These are phyloP conservation scores for Aleadryas rufinucha DNA, from an alignment of 2,113 vertebrate genomes.

Conservation along the genomic window DNA sequence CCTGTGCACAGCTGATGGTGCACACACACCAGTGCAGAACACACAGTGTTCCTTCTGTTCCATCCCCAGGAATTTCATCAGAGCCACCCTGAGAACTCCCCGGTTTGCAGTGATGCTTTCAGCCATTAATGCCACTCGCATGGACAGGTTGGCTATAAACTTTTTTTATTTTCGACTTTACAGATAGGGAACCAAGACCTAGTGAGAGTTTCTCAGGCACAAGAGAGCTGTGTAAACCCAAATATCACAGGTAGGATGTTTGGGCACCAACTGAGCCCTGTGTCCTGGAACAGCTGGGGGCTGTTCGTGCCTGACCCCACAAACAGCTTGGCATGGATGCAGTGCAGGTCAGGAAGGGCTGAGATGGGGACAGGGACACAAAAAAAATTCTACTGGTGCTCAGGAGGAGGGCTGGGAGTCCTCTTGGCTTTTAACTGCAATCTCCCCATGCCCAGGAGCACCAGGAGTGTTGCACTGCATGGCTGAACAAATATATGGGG, in stretches of 20 bases:
- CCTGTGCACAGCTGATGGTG: background rate
- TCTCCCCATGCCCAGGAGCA: background rate
- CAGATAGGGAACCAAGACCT: background rate
- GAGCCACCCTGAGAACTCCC: background rate
- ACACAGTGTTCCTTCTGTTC: background rate
- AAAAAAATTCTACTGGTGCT: background rate
- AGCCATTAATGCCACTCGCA: background rate
- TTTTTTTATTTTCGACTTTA: background rate
- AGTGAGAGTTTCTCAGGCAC: background rate
- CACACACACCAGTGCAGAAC: fast-evolving
- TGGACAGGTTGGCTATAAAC: fast-evolving
- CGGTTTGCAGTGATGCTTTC: background rate
- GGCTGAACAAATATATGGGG: background rate
- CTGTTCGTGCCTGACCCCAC: fast-evolving
- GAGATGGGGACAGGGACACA: background rate
- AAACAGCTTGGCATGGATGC: fast-evolving
- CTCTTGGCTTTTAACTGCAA: background rate
- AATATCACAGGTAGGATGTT: background rate
- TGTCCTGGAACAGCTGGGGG: background rate
- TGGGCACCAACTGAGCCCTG: background rate
- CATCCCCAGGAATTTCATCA: background rate
- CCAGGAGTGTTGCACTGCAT: background rate
- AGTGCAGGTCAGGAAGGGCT: background rate
- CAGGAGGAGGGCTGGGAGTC: background rate
- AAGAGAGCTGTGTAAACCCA: background rate